phyloP scores from a whole-genome alignment of 2,888 invertebrate species.

The Conistra vaccinii region DNA sequence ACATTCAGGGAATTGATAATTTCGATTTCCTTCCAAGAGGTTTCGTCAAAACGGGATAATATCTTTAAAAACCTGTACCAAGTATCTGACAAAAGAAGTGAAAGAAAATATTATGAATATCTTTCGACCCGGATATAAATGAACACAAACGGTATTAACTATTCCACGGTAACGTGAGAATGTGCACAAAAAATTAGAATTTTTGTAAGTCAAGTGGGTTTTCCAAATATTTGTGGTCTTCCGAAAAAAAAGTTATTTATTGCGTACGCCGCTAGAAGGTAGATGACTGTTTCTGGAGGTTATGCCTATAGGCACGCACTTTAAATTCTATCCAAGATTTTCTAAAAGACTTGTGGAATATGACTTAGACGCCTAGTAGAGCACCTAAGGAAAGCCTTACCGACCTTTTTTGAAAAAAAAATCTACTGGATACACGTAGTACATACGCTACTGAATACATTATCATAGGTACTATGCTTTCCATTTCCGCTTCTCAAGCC shows the following conservation, averaged over 20 bases:
- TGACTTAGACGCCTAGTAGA: background rate
- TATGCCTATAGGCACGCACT: background rate
- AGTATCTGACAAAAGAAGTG: conserved; percentile 26
- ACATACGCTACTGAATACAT: no score
- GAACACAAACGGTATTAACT: conserved; percentile 37
- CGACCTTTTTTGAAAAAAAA: no score
- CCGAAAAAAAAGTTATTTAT: conserved; percentile 38
- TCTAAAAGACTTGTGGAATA: background rate
- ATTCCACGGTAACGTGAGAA: conserved; percentile 53
- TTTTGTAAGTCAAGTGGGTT: conserved; percentile 41
- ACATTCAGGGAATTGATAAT: background rate
- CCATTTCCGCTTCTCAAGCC: background rate
- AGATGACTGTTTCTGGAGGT: background rate
- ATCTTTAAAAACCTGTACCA: background rate
- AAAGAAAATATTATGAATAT: conserved; percentile 39
- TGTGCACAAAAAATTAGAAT: conserved; percentile 25
- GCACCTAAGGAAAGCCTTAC: background rate
- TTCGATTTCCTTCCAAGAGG: background rate
- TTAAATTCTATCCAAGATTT: conserved; percentile 10
- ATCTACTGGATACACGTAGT: background rate
- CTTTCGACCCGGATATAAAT: conserved; percentile 37
- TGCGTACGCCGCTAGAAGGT: conserved; percentile 16
- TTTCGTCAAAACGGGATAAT: background rate
- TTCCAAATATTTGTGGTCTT: conserved; percentile 35
- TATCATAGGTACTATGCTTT: background rate